A percentile compares a stretch with the other conserved stretches of the same genome.
These are phyloP conservation scores for Gadus macrocephalus DNA, from an alignment of 2,113 vertebrate genomes.

Conservation along the genomic window DNA sequence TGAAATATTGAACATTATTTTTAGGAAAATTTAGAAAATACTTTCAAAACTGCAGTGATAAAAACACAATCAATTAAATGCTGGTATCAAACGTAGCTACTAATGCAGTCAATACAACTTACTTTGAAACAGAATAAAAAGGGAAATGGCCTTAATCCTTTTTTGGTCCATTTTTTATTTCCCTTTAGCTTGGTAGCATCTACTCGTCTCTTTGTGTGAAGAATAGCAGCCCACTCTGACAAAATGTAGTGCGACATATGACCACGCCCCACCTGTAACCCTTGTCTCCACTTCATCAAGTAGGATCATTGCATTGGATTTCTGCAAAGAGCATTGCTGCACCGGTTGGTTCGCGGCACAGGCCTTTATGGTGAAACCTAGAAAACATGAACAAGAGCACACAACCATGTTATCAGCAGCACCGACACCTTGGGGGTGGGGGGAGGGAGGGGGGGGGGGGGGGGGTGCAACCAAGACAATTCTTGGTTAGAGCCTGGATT, in stretches of 20 bases:
- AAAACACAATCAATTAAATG: background rate
- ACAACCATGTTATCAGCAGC: too few relatives aligned
- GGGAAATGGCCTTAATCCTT: constrained; percentile 41
- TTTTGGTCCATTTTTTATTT: constrained; percentile 46
- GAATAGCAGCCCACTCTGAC: constrained; percentile 8
- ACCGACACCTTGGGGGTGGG: too few relatives aligned
- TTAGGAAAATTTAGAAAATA: too few relatives aligned
- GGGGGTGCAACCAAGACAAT: too few relatives aligned
- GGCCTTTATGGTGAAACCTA: constrained; percentile 9
- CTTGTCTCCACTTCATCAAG: constrained; percentile 41
- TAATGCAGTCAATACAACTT: constrained; percentile 22
- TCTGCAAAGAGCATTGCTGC: constrained; percentile 46
- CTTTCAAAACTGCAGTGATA: too few relatives aligned
- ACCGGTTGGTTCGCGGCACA: constrained; percentile 17
- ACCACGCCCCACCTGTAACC: constrained; percentile 48
- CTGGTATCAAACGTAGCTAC: too few relatives aligned
- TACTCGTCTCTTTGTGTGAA: too few relatives aligned
- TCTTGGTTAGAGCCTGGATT: too few relatives aligned
- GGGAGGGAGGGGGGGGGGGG: too few relatives aligned
- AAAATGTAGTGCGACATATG: constrained; percentile 27
- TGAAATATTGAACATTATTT: constrained; percentile 14
- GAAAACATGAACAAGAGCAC: background rate
- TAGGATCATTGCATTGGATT: constrained; percentile 50
- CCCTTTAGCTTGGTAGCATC: too few relatives aligned
- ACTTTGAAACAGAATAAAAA: constrained; percentile 41